These are phyloP conservation scores for Conopomorpha cramerella DNA, from an alignment of 1,140 invertebrate genomes.

Conservation along the genomic window DNA sequence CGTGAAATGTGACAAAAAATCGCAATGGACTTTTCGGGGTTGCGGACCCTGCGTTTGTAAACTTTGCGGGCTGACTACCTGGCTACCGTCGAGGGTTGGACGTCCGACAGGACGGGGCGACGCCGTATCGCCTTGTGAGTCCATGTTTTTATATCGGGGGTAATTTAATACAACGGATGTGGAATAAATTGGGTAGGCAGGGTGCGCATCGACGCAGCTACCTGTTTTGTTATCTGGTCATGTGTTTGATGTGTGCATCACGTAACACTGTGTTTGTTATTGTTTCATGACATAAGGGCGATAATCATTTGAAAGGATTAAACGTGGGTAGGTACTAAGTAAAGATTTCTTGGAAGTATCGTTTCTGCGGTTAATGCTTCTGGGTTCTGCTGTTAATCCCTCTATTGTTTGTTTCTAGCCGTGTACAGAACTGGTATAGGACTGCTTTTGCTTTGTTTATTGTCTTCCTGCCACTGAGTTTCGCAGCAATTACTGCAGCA, in stretches of 20 bases:
- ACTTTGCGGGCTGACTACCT: constrained; percentile 47
- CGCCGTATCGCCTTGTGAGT: constrained; percentile 39
- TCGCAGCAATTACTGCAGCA: constrained; percentile 25
- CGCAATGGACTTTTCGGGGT: constrained; percentile 31
- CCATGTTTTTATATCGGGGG: constrained; percentile 23
- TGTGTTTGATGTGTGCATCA: constrained; percentile 22
- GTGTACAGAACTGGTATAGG: no score
- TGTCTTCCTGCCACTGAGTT: constrained; percentile 38
- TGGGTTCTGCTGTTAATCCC: constrained; percentile 25
- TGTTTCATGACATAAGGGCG: constrained; percentile 12
- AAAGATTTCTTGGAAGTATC: constrained; percentile 30
- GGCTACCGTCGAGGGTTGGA: constrained; percentile 29
- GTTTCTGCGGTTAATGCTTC: constrained; percentile 27
- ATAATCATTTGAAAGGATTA: no score
- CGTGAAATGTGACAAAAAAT: constrained; percentile 58
- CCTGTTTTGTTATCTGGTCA: constrained; percentile 38
- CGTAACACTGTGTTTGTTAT: constrained; percentile 11
- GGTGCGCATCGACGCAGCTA: constrained; percentile 41
- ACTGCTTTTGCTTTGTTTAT: no score
- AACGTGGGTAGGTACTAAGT: no score
- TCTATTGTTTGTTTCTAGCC: constrained; percentile 12
- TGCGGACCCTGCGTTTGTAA: constrained; percentile 32
- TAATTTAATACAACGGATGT: constrained; percentile 54
- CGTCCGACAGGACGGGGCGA: constrained; percentile 28
- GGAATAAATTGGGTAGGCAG: constrained; percentile 51